Base-by-base conservation (phyloP, 2,888 invertebrate species). In the Ceriagrion tenellum region DNA sequence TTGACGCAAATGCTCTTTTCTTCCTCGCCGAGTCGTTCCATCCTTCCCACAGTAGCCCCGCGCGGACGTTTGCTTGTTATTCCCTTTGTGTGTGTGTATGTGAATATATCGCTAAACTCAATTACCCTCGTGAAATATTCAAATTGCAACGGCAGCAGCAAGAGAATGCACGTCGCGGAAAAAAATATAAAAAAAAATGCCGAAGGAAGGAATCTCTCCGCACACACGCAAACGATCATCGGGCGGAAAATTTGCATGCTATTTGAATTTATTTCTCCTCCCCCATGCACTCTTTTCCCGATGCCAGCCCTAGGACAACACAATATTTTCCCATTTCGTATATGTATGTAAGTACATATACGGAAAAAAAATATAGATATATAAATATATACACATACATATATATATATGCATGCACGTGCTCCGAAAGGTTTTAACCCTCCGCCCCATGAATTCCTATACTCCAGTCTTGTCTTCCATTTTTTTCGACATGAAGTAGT, bases 211-310 rank as follows among this genome's bases (percentile, higher is more conserved):
- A 59, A 59, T 59, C 59, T 59, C 59, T 16, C 59, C 59, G 2
- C 59, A 59, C 59, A 13, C 81, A 81, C 81, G 18, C 81, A 59
- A 59, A 59, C 20, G 81, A 30, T 81, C 30, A 81, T 81, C 81
- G 81, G 16, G 13, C 30, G 35, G 35, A 81, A 59, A 81, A 81
- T 81, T 81, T 81, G 81, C 81, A 81, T 81, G 26, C 81, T 35
- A 81, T 81, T 81, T 81, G 81, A 81, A 30, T 81, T 81, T 81
- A 81, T 81, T 81, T 81, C n/a, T n/a, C n/a, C n/a, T n/a, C n/a
- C 81, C 81, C 26, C 16, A 20, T 8, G 47, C 8, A 1, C 69
- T 8, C 26, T n/a, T 10, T 69, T n/a, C 26, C 81, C 35, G 81
- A 81, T 81, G 81, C 81, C 35, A 30, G 35, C 35, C 81, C 30